A percentile compares a stretch with the other conserved stretches of the same genome.
phyloP scores from a whole-genome alignment of 2,888 invertebrate genomes.

The Drosophila antonietae region DNA sequence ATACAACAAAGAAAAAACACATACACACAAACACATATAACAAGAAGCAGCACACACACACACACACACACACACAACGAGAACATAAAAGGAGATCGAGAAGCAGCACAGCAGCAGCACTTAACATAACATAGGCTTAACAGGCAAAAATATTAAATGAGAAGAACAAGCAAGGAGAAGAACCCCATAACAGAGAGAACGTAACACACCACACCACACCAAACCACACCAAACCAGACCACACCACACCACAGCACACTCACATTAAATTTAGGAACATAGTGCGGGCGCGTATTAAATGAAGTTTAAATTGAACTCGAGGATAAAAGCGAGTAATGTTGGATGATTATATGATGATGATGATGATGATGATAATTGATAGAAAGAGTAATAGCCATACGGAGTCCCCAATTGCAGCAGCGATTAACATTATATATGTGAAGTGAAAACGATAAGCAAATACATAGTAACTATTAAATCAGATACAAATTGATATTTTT shows the following conservation, averaged over 20 bases:
- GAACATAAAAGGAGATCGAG: slow-evolving; percentile 30
- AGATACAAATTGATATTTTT: slow-evolving; percentile 69
- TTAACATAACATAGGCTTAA: slow-evolving; percentile 49
- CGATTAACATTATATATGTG: slow-evolving; percentile 35
- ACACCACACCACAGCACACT: slow-evolving; percentile 14
- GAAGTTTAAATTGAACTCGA: slow-evolving; percentile 29
- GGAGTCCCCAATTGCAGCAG: slow-evolving; percentile 51
- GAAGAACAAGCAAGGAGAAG: slow-evolving; percentile 6
- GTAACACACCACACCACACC: slow-evolving; percentile 20
- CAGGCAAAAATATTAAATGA: slow-evolving; percentile 18
- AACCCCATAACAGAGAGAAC: slow-evolving; percentile 34
- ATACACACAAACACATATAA: slow-evolving; percentile 48
- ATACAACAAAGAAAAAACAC: slow-evolving; percentile 47
- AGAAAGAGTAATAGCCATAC: slow-evolving; percentile 50
- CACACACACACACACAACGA: slow-evolving; percentile 33
- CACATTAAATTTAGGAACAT: slow-evolving; percentile 40
- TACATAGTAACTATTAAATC: slow-evolving; percentile 21
- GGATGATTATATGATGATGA: slow-evolving; percentile 18
- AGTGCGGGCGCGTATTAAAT: slow-evolving; percentile 44
- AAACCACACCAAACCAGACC: slow-evolving; percentile 8
- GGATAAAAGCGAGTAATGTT: slow-evolving; percentile 28
- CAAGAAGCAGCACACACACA: slow-evolving; percentile 51
- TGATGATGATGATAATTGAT: slow-evolving; percentile 16
- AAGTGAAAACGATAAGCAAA: slow-evolving; percentile 39
- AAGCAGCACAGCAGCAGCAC: slow-evolving; percentile 46